Evolutionary conservation across 2,113 vertebrate species (phyloP).

Genomic region (Phasianus colchicus): DNA sequence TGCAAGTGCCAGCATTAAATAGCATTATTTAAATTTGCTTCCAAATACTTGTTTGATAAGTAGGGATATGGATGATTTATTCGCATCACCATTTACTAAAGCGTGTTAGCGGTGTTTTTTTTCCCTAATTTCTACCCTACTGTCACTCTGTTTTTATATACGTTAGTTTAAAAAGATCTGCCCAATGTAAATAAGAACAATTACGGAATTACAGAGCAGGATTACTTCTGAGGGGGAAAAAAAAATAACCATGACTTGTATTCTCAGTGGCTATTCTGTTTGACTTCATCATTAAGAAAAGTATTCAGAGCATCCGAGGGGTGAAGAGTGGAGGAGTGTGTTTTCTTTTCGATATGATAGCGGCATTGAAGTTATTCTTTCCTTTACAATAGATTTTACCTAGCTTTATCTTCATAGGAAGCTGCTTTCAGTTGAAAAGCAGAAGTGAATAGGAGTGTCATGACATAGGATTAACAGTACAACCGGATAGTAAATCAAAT

Average conservation of each 20-base stretch:
- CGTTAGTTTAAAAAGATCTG: slow-evolving; percentile 74
- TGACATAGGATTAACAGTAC: slow-evolving; percentile 97
- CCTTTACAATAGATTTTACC: slow-evolving; percentile 97
- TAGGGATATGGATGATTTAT: slow-evolving; percentile 73
- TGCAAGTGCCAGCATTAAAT: slow-evolving; percentile 67
- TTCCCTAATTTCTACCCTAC: slow-evolving; percentile 63
- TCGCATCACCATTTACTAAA: slow-evolving; percentile 74
- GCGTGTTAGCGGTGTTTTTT: slow-evolving; percentile 32
- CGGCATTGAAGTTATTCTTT: slow-evolving; percentile 82
- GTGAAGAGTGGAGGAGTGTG: slow-evolving; percentile 81
- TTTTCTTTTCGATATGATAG: slow-evolving; percentile 87
- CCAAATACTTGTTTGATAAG: slow-evolving; percentile 77
- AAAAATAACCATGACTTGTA: slow-evolving; percentile 34
- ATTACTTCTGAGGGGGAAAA: slow-evolving; percentile 67
- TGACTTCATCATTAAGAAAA: slow-evolving; percentile 81
- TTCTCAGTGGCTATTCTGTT: slow-evolving; percentile 77
- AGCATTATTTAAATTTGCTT: slow-evolving; percentile 75
- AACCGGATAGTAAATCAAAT: slow-evolving; percentile 95
- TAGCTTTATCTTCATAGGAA: slow-evolving; percentile 98
- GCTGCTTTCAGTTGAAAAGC: slow-evolving; percentile 95
- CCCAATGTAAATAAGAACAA: slow-evolving; percentile 78
- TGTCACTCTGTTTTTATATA: slow-evolving; percentile 72
- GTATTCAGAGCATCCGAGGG: slow-evolving; percentile 79
- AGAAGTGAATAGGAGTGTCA: slow-evolving; percentile 98
- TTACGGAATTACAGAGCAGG: slow-evolving; percentile 76